These are phyloP conservation scores for Dermatemys mawii DNA, from an alignment of 2,113 vertebrate species.

Conservation along the genomic window DNA sequence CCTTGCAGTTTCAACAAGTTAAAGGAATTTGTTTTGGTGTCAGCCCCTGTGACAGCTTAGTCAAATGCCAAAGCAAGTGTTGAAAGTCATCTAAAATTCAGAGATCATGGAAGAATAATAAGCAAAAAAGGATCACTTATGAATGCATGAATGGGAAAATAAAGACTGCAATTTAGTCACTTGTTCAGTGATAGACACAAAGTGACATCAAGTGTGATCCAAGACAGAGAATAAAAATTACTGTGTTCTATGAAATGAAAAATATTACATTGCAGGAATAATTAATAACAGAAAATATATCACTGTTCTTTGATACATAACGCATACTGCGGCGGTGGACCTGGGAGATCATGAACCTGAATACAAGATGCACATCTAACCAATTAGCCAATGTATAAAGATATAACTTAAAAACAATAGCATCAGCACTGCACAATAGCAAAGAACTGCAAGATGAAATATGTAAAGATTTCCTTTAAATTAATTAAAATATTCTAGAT, in stretches of 20 bases:
- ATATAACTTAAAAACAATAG: neutral
- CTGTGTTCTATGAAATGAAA: neutral
- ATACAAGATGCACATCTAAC: neutral
- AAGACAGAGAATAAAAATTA: neutral
- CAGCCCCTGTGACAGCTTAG: neutral
- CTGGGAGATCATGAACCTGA: neutral
- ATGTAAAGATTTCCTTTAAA: neutral
- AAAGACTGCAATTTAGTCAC: neutral
- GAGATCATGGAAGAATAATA: neutral
- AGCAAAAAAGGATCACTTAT: neutral
- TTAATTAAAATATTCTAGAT: neutral
- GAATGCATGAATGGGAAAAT: neutral
- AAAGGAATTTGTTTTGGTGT: neutral
- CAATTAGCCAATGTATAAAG: neutral
- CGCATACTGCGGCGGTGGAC: neutral
- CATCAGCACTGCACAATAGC: neutral
- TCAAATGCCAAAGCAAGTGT: neutral
- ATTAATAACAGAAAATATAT: neutral
- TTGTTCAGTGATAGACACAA: neutral
- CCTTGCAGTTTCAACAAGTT: neutral
- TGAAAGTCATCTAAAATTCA: neutral
- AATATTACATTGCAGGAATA: neutral
- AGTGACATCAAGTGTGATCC: neutral
- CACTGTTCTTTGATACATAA: neutral
- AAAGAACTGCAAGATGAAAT: neutral